Conservation (phyloP, 2,888 invertebrate genomes). For the Metacarcinus magister region DNA sequence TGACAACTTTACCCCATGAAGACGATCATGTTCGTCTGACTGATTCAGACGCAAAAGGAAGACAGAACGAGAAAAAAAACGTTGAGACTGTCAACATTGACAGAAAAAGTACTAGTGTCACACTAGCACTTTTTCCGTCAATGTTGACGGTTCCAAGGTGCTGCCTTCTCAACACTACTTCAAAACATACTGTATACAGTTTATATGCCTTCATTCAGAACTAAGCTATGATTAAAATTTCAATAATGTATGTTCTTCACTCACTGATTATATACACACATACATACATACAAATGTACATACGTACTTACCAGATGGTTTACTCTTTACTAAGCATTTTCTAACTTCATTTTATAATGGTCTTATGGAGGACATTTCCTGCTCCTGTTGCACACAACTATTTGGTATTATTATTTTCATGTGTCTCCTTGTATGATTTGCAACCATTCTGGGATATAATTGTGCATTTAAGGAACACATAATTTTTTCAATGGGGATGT, state of each 20-base stretch:
- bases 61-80: no score
- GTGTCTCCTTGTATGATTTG: background rate
- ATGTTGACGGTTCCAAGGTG: background rate
- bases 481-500: background rate
- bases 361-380: background rate
- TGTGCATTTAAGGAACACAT: background rate
- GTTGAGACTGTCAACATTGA: no score
- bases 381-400: background rate
- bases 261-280: background rate
- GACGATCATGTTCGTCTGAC: no score
- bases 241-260: background rate
- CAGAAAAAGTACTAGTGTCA: no score
- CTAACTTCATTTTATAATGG: background rate
- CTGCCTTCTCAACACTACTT: background rate
- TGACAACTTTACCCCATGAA: no score
- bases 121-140: no score
- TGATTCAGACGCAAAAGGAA: no score
- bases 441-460: background rate
- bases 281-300: background rate
- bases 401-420: background rate
- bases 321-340: background rate
- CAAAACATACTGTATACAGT: background rate
- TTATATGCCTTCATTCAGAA: background rate
- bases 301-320: background rate
- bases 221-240: background rate